phyloP scores from a whole-genome alignment of 2,113 vertebrate genomes.

The Gymnorhina tibicen region DNA sequence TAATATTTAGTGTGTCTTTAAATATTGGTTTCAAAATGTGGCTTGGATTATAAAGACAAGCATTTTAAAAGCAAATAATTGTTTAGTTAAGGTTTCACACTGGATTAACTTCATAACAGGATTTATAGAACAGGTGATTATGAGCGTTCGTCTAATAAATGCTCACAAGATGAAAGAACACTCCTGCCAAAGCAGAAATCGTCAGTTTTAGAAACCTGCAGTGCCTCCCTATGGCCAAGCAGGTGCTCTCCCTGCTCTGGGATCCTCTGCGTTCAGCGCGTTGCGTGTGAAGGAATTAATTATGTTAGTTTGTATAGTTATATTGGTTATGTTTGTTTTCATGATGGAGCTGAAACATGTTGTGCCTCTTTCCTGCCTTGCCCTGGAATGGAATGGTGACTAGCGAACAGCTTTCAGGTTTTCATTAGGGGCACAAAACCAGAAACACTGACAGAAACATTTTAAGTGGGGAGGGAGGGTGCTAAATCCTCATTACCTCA shows the following conservation, averaged over 20 bases:
- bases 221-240: neutral
- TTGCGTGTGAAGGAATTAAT: neutral
- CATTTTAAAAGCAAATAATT: neutral
- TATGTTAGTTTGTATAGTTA: neutral
- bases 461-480: neutral
- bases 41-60: neutral
- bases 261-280: neutral
- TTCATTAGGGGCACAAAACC: neutral
- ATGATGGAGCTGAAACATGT: fast-evolving
- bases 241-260: neutral
- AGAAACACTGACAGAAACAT: neutral
- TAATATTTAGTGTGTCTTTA: neutral
- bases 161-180: neutral
- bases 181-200: neutral
- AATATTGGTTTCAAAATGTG: neutral
- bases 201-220: neutral
- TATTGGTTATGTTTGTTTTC: neutral
- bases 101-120: neutral
- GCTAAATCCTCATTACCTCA: neutral
- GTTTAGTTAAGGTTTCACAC: neutral
- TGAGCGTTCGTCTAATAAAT: neutral
- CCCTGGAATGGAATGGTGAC: neutral
- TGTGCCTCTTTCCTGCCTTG: neutral
- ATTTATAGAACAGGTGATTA: neutral
- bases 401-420: neutral